phyloP scores from a whole-genome alignment of 2,888 invertebrate genomes.

The Temnothorax unifasciatus region DNA sequence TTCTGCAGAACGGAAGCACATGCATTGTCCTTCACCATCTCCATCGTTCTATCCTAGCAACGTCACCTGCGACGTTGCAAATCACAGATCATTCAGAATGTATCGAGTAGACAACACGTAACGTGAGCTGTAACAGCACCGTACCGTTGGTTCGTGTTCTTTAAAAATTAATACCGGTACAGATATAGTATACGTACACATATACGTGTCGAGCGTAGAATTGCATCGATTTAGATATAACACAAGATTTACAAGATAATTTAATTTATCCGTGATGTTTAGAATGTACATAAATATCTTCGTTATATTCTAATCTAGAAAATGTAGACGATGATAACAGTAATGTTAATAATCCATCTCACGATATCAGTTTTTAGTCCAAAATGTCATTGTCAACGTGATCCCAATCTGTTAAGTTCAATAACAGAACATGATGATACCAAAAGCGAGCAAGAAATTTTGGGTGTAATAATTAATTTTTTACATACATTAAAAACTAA shows the following conservation, averaged over 20 bases:
- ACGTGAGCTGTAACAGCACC: slow-evolving; percentile 28
- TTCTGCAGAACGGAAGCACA: slow-evolving; percentile 11
- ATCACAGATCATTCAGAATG: slow-evolving; percentile 49
- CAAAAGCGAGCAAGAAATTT: background rate
- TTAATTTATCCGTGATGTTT: background rate
- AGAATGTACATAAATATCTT: background rate
- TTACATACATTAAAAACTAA: background rate
- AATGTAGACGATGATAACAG: background rate
- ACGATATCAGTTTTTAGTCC: background rate
- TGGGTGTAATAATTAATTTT: background rate
- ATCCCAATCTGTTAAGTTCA: background rate
- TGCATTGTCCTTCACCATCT: background rate
- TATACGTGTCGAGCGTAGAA: background rate
- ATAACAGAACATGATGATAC: too few relatives aligned
- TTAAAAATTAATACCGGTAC: slow-evolving; percentile 42
- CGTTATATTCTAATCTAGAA: background rate
- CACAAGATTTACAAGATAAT: background rate
- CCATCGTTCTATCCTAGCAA: background rate
- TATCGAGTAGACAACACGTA: slow-evolving; percentile 47
- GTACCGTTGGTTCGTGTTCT: background rate
- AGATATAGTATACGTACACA: background rate
- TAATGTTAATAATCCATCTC: background rate
- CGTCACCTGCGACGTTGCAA: slow-evolving; percentile 38
- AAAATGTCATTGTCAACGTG: background rate
- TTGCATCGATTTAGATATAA: background rate